Evolutionary conservation across 2,113 vertebrate genomes (phyloP).

Genomic region (Apistogramma diplotaenia): DNA sequence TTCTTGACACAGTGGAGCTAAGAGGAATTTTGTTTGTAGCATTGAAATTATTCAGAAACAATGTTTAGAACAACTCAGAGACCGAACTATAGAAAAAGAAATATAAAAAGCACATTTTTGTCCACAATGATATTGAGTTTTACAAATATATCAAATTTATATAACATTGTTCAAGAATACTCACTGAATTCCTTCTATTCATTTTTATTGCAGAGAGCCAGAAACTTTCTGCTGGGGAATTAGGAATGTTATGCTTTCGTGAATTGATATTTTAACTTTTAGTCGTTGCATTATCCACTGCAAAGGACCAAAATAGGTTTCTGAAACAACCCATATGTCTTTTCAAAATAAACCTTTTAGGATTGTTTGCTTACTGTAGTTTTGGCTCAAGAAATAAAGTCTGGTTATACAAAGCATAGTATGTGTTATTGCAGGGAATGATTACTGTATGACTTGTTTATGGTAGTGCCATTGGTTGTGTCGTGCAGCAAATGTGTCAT

Average conservation of each 20-base stretch:
- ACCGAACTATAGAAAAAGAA: neutral
- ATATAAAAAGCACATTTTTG: neutral
- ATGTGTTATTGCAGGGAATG: neutral
- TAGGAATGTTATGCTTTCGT: neutral
- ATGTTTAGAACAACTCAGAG: neutral
- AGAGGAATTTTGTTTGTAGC: slow-evolving; percentile 1
- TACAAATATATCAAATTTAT: neutral
- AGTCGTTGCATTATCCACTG: no score
- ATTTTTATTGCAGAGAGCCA: neutral
- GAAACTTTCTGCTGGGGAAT: neutral
- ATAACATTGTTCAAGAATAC: neutral
- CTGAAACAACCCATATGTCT: neutral
- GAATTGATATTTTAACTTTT: no score
- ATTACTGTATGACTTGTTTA: neutral
- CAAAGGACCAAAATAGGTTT: neutral
- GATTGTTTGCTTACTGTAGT: neutral
- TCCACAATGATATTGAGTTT: neutral
- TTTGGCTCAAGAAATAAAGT: neutral
- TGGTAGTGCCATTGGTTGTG: neutral
- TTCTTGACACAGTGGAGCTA: neutral
- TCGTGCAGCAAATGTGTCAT: neutral
- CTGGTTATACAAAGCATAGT: neutral
- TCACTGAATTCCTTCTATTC: neutral
- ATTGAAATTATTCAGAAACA: neutral
- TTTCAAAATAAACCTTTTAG: neutral